A percentile compares a stretch with the other conserved stretches of the same genome.
Evolutionary conservation across 2,888 invertebrate genomes (phyloP).

Genomic region (Archips crataeganus): DNA sequence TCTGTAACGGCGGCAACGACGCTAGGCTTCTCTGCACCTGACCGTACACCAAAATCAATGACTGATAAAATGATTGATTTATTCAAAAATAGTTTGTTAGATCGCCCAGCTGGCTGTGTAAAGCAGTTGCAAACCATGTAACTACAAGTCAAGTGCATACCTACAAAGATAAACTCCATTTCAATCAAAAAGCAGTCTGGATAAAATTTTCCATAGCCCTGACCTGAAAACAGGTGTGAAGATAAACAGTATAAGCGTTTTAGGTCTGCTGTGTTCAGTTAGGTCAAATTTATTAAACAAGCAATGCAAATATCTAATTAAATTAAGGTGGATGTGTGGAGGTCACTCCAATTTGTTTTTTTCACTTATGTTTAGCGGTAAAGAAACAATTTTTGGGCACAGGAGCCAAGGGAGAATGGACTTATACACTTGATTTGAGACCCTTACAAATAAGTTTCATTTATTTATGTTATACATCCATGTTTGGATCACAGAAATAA

Average conservation of each 20-base stretch:
- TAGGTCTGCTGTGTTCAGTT: neutral
- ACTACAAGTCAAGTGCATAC: constrained; percentile 19
- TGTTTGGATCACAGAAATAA: no score
- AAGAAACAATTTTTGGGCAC: neutral
- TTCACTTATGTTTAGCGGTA: neutral
- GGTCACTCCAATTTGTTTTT: no score
- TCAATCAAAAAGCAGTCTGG: constrained; percentile 36
- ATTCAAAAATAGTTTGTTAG: neutral
- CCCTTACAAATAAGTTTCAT: no score
- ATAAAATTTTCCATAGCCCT: constrained; percentile 32
- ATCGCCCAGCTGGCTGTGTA: neutral
- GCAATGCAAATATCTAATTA: no score
- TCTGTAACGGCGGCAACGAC: no score
- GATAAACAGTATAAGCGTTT: constrained; percentile 14
- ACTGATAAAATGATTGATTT: neutral
- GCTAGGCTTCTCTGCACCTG: no score
- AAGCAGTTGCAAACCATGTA: constrained; percentile 13
- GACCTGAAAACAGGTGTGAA: constrained; percentile 33
- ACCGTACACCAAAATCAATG: no score
- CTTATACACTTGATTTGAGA: no score
- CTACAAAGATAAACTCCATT: constrained; percentile 36
- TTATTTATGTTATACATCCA: no score
- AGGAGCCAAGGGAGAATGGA: no score
- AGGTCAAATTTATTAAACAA: neutral
- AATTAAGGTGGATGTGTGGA: no score